Base-by-base conservation (phyloP, 2,797 vertebrate genomes). In the Tinamus major region DNA sequence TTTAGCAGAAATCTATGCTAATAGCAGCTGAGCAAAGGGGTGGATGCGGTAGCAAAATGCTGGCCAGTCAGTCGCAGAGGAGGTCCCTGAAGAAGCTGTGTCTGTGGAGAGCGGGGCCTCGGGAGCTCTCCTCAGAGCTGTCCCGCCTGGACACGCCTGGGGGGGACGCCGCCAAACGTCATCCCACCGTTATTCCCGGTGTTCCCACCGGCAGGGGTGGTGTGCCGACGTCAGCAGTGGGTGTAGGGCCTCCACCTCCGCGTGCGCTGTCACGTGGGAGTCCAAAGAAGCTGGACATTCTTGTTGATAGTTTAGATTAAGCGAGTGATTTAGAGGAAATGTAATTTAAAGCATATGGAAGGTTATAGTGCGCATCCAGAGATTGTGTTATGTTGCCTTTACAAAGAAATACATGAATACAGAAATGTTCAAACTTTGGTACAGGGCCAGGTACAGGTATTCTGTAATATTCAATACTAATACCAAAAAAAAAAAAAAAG, bases 301-400 rank as follows among this genome's bases (percentile, higher is more conserved):
- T 29, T 70, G 58, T 89, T 93, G 82, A 78, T 78, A 85, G 62
- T 78, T 65, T 69, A 89, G 70, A 81, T 92, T 62, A 81, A 74
- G 67, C 26, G 81, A 79, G 58, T 75, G n/a, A 70, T 85, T 92
- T 87, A 88, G 51, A 76, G 39, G 42, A 63, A 41, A 58, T 77
- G 31, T 82, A 75, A 93, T 79, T 90, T 68, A 74, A 92, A 93
- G 61, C 71, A 71, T 68, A 49, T 89, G 86, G 67, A 63, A 75
- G 27, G 77, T 85, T 85, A 61, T 42, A 92, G 61, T 9, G 17
- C 85, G 67, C 35, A 68, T 67, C n/a, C 68, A 90, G 76, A 61
- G 35, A 85, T 82, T 67, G 21, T 55, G 5, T 39, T 81, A 62
- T 84, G 86, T 82, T 85, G 27, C 35, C 27, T 92, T 70, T 71